These are phyloP conservation scores for Tridacna gigas DNA, from an alignment of 2,888 invertebrate genomes.

Conservation along the genomic window DNA sequence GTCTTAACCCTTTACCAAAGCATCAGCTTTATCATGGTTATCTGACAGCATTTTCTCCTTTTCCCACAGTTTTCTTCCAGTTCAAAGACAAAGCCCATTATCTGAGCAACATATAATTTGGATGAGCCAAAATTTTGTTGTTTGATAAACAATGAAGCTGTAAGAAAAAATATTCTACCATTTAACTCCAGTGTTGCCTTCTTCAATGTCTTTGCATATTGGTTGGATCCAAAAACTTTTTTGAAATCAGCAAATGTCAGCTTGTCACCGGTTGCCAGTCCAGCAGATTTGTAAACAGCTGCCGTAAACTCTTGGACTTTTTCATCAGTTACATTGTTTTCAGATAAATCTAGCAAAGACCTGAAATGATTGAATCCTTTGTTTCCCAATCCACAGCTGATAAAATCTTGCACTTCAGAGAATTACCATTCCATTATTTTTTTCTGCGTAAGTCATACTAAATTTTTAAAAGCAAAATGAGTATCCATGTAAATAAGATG, in stretches of 20 bases:
- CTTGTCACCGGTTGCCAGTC: slow-evolving; percentile 64
- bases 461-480: too few species aligned
- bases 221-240: slow-evolving; percentile 72
- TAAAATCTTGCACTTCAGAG: background rate
- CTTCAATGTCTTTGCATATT: slow-evolving; percentile 70
- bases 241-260: slow-evolving; percentile 76
- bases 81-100: too few species aligned
- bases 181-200: slow-evolving; percentile 72
- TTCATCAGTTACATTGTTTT: slow-evolving; percentile 65
- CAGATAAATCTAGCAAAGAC: slow-evolving; percentile 76
- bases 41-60: too few species aligned
- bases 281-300: slow-evolving; percentile 72
- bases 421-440: background rate
- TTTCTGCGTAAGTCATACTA: too few species aligned
- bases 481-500: too few species aligned
- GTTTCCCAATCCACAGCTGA: background rate
- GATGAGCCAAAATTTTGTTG: too few species aligned
- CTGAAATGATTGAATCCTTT: slow-evolving; percentile 40
- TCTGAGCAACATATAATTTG: too few species aligned
- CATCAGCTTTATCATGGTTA: too few species aligned
- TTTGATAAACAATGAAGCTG: too few species aligned
- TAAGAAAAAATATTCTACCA: slow-evolving; percentile 44
- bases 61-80: too few species aligned
- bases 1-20: too few species aligned
- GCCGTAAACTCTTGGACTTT: slow-evolving; percentile 69